Conservation (phyloP, 2,113 vertebrate genomes). For the Panthera tigris region DNA sequence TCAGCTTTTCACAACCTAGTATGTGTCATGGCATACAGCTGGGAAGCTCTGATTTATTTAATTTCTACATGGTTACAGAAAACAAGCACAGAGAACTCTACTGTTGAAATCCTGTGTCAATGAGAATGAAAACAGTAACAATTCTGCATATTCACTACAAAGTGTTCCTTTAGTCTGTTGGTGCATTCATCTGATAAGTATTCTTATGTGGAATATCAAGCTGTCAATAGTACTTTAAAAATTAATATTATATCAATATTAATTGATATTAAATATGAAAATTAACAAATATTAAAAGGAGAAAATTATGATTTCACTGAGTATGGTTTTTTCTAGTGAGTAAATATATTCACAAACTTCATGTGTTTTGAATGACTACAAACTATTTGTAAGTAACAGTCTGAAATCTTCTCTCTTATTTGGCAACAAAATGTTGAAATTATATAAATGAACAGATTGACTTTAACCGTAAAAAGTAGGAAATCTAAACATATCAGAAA, state of each 20-base stretch:
- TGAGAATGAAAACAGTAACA: neutral
- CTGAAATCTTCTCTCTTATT: neutral
- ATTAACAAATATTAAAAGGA: neutral
- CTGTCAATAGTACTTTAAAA: neutral
- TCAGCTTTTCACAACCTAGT: neutral
- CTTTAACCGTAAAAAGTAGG: neutral
- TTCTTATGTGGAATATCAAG: neutral
- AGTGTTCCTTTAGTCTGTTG: neutral
- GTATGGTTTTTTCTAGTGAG: neutral
- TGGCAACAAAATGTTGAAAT: conserved; percentile 27
- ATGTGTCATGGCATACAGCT: neutral
- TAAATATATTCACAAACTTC: neutral
- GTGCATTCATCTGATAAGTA: neutral
- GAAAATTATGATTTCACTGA: neutral
- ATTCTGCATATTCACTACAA: neutral
- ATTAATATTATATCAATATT: neutral
- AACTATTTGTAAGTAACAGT: neutral
- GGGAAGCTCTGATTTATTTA: neutral
- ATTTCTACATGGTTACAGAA: neutral
- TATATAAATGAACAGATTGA: neutral
- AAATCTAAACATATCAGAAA: neutral
- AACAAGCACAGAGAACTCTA: neutral
- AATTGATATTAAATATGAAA: neutral
- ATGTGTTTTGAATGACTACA: neutral
- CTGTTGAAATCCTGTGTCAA: neutral